Evolutionary conservation across 2,888 invertebrate genomes (phyloP).

Genomic region (Oxycera nigricornis): DNA sequence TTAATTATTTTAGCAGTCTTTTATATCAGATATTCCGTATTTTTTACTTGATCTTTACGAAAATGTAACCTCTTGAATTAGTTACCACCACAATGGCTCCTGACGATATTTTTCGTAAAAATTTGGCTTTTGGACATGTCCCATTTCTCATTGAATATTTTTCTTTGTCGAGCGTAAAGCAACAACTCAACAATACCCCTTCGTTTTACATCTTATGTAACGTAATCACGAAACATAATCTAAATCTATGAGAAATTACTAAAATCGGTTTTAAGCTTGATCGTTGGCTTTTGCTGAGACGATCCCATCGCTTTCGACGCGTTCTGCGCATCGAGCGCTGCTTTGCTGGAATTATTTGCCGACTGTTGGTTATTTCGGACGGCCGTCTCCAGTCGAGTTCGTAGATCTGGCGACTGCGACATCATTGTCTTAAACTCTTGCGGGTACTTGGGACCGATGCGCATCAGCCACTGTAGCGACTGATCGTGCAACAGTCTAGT

Average conservation of each 20-base stretch:
- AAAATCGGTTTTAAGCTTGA: conserved; percentile 93
- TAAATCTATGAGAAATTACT: conserved; percentile 80
- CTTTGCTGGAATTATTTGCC: conserved; percentile 60
- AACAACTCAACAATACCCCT: no score
- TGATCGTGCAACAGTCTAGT: conserved; percentile 82
- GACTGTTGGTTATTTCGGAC: conserved; percentile 75
- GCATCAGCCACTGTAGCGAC: conserved; percentile 87
- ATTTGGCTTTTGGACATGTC: no score
- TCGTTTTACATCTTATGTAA: no score
- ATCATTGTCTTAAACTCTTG: conserved; percentile 93
- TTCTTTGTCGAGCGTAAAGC: no score
- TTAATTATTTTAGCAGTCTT: no score
- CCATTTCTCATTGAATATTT: no score
- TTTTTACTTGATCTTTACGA: no score
- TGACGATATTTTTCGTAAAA: no score
- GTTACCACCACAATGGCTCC: no score
- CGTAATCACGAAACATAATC: no score
- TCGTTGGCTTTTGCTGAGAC: conserved; percentile 71
- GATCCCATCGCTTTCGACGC: conserved; percentile 52
- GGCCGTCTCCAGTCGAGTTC: conserved; percentile 83
- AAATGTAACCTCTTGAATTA: no score
- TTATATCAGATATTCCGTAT: no score
- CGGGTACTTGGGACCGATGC: conserved; percentile 91
- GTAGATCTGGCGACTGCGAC: conserved; percentile 81
- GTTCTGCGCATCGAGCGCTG: conserved; percentile 62